Evolutionary conservation across 2,888 invertebrate species (phyloP).

Genomic region (Lithosia quadra): DNA sequence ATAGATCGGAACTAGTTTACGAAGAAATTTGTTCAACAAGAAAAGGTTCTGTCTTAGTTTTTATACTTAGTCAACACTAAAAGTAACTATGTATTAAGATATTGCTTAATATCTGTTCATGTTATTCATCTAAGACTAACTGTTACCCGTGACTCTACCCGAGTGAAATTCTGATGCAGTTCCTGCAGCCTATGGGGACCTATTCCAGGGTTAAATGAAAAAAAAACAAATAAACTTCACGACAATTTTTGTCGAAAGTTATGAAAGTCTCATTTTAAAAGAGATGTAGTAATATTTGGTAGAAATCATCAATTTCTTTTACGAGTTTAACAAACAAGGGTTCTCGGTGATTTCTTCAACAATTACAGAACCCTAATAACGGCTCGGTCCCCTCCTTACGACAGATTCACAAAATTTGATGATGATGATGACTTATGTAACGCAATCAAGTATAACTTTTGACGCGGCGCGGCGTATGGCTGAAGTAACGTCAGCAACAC

Average conservation of each 20-base stretch:
- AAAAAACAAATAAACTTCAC: too few species aligned
- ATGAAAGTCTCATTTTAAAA: neutral
- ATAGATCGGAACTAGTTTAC: conserved; percentile 47
- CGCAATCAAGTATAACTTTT: conserved; percentile 82
- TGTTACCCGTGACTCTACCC: too few species aligned
- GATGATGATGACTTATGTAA: conserved; percentile 82
- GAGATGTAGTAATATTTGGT: neutral
- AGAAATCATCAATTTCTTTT: neutral
- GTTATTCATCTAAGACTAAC: neutral
- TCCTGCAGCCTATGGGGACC: too few species aligned
- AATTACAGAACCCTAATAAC: conserved; percentile 64
- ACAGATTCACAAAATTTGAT: conserved; percentile 77
- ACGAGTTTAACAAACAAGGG: conserved; percentile 19
- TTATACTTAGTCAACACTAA: conserved; percentile 27
- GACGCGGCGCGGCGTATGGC: conserved; percentile 70
- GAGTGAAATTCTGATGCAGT: too few species aligned
- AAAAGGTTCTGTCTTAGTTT: conserved; percentile 43
- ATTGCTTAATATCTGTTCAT: neutral
- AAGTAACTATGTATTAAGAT: conserved; percentile 5
- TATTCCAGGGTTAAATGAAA: too few species aligned
- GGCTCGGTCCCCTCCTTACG: conserved; percentile 58
- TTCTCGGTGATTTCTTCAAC: conserved; percentile 44
- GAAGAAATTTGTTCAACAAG: conserved; percentile 47
- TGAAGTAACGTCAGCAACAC: conserved; percentile 57
- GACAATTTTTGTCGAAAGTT: too few species aligned